Conservation (phyloP, 2,888 invertebrate genomes). For the Meteorus colon region DNA sequence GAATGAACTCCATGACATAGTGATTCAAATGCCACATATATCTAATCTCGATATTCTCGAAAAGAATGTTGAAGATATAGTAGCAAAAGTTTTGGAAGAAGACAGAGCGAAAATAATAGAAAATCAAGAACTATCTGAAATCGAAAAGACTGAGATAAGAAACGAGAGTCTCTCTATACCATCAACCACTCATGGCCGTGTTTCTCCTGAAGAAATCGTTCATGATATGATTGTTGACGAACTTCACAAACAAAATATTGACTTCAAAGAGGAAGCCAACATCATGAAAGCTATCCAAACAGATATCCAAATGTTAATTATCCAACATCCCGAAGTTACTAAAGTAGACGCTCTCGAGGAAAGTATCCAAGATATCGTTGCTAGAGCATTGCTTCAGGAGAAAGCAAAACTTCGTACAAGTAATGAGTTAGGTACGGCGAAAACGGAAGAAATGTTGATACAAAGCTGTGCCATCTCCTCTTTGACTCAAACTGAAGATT, state of each 20-base stretch:
- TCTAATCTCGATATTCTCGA: background rate
- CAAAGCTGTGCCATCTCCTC: background rate
- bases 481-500: background rate
- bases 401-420: conserved; percentile 8
- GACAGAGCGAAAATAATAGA: conserved; percentile 40
- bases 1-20: background rate
- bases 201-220: conserved; percentile 41
- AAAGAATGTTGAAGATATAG: conserved; percentile 14
- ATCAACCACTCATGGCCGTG: conserved; percentile 28
- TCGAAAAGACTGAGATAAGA: conserved; percentile 39
- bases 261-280: conserved; percentile 39
- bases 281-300: conserved; percentile 32
- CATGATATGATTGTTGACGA: conserved; percentile 46
- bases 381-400: conserved; percentile 15
- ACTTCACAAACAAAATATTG: conserved; percentile 44
- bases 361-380: conserved; percentile 38
- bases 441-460: conserved; percentile 26
- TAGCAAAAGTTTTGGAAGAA: conserved; percentile 44
- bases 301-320: conserved; percentile 51
- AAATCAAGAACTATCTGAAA: conserved; percentile 35
- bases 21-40: background rate
- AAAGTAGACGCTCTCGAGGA: conserved; percentile 41
- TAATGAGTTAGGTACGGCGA: conserved; percentile 2
- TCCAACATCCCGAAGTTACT: conserved; percentile 40
- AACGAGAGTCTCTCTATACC: conserved; percentile 40